These are phyloP conservation scores for Brachyhypopomus occidentalis DNA, from an alignment of 2,113 vertebrate genomes.

Conservation along the genomic window DNA sequence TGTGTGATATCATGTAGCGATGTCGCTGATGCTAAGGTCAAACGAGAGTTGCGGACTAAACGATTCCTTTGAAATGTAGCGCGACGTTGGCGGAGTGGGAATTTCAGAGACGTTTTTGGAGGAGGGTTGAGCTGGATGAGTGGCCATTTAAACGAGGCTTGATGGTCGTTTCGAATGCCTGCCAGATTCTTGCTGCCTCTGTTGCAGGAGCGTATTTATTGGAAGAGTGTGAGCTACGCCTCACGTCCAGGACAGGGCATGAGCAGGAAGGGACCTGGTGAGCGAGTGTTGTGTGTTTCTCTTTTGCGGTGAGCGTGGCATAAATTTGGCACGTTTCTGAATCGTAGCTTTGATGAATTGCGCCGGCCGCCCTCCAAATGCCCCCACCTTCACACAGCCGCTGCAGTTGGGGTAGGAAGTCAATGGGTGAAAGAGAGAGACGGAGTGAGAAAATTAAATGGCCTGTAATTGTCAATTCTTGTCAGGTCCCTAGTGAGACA, in stretches of 20 bases:
- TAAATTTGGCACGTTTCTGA: slow-evolving; percentile 48
- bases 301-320: slow-evolving; percentile 54
- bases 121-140: not conserved
- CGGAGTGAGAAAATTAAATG: slow-evolving; percentile 49
- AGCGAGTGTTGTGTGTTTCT: slow-evolving; percentile 29
- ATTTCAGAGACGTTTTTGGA: not conserved
- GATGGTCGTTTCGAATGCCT: not conserved
- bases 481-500: slow-evolving; percentile 47
- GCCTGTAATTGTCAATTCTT: slow-evolving; percentile 53
- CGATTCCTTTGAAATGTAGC: too few species aligned
- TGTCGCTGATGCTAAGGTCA: too few species aligned
- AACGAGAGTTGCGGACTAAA: too few species aligned
- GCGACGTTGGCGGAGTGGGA: too few species aligned
- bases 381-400: slow-evolving; percentile 35
- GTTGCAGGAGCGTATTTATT: not conserved
- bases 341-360: slow-evolving; percentile 33
- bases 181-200: too few species aligned
- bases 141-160: too few species aligned
- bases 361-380: not conserved
- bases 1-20: not conserved
- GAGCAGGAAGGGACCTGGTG: slow-evolving; percentile 36
- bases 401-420: slow-evolving; percentile 51
- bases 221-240: slow-evolving; percentile 16
- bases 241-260: slow-evolving; percentile 23
- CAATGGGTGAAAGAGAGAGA: slow-evolving; percentile 19